Evolutionary conservation across 2,113 vertebrate genomes (phyloP), one percentile per base, ranked within the genome.

Genomic region (Holacanthus passer): DNA sequence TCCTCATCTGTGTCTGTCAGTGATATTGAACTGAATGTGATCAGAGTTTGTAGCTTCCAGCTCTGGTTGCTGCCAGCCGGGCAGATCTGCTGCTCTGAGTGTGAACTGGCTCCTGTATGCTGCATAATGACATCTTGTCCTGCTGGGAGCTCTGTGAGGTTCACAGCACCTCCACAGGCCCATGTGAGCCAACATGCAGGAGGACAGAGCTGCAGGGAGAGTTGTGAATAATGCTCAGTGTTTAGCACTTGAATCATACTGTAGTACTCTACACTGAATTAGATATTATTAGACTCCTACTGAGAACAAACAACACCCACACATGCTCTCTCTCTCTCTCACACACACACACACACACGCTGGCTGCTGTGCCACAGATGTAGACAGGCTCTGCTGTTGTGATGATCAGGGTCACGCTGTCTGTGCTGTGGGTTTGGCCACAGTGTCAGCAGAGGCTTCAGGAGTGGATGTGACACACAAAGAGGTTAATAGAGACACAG

Each of bases 241-340:
- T 77, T 58, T 32, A 41, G 24, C 31, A 10, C 71, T 45, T 58
- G 35, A 77, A 56, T 66, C 60, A 59, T 10, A 12, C 75, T 41
- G 53, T 56, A 55, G 60, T 43, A 16, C 50, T 65, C 43, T 62
- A 29, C 48, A 45, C 55, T 60, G 32, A 85, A 72, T 73, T 39
- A 22, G 58, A 53, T 24, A 81, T 71, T 45, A 86, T 79, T 66
- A 68, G 77, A 66, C 73, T 82, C 74, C 52, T 35, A 27, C 75
- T 63, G 71, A 48, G 59, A 70, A 52, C 55, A 86, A 77, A 71
- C 81, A 50, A 63, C 32, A 53, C 47, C 17, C 17, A 7, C 47
- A 20, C 17, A 20, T 20, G 43, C 47, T 48, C 47, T 48, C 47
- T 48, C 35, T 37, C 35, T n/a, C n/a, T n/a, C n/a, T n/a, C n/a